These are phyloP conservation scores for Hylaea fasciaria DNA, from an alignment of 2,888 invertebrate genomes.

Conservation along the genomic window DNA sequence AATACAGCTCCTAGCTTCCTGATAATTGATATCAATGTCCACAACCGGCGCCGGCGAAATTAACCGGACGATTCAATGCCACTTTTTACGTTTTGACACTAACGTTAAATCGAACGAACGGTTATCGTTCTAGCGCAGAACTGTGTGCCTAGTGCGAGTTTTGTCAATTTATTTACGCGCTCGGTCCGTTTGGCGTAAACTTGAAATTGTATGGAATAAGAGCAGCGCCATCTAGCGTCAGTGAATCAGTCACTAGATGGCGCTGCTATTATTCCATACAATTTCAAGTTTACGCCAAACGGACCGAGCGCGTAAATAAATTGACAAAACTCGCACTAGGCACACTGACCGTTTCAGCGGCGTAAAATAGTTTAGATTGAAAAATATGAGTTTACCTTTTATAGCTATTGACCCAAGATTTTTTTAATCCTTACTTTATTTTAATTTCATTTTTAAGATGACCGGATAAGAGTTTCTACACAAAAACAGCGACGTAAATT, in stretches of 20 bases:
- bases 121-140: background rate
- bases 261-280: too few relatives aligned
- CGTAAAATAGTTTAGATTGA: background rate
- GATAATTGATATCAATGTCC: constrained; percentile 82
- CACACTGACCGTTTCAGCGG: background rate
- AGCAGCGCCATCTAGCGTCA: too few relatives aligned
- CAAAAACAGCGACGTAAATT: constrained; percentile 74
- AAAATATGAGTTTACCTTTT: too few relatives aligned
- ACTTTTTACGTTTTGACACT: constrained; percentile 14
- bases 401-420: constrained; percentile 1
- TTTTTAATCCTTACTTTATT: constrained; percentile 52
- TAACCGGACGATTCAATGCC: constrained; percentile 52
- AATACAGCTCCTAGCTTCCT: constrained; percentile 66
- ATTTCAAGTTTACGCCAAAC: too few relatives aligned
- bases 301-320: too few relatives aligned
- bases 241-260: too few relatives aligned
- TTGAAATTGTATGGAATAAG: too few relatives aligned
- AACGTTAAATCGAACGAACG: constrained; percentile 35
- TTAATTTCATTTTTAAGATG: constrained; percentile 68
- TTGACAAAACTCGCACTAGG: too few relatives aligned
- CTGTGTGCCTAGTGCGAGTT: too few relatives aligned
- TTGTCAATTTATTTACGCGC: too few relatives aligned
- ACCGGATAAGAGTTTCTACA: constrained; percentile 61
- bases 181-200: too few relatives aligned
- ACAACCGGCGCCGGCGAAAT: constrained; percentile 64